Evolutionary conservation across 2,113 vertebrate species (phyloP), one percentile per base, ranked within the genome.

Genomic region (Dendropsophus ebraccatus): DNA sequence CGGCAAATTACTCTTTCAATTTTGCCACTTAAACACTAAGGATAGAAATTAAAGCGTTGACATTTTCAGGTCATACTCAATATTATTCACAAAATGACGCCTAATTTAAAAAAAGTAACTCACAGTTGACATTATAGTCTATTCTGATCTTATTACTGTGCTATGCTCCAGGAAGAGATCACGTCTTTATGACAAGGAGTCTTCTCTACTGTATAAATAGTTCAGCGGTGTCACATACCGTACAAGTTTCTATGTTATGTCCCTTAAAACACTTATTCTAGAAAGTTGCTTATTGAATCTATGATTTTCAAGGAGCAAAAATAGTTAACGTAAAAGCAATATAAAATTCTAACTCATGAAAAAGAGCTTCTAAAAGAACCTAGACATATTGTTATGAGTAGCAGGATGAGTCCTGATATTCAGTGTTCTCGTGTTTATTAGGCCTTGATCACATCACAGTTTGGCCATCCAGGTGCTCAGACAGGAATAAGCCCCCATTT

Each of bases 61-160:
- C 56, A 81, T 81, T 81, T 81, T 81, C 58, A 81, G 78, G 78
- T 81, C 56, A 81, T 45, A 65, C 56, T 81, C 56, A 35, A 81
- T 62, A 81, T 81, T 65, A 62, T 81, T 81, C 78, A 65, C 58
- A 81, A 81, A 81, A 62, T 81, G 78, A 81, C 25, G 56, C n/a
- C 58, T 81, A 81, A 62, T 81, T 62, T 81, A 47, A 81, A 81
- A n/a, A 41, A 45, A 81, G 58, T 81, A 81, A 62, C 78, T 47
- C 78, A 62, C 58, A 19, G 54, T 47, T 81, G 78, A 81, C 78
- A 81, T 65, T 81, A 28, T 81, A 62, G 78, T 47, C 7, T 19
- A 81, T 81, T 65, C 56, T 47, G 56, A 81, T 81, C 78, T 65
- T 81, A 62, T 65, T 62, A 62, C 41, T 19, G 54, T 25, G 35